Evolutionary conservation across 1,140 invertebrate species (phyloP).

Genomic region (Micrasema minimum): DNA sequence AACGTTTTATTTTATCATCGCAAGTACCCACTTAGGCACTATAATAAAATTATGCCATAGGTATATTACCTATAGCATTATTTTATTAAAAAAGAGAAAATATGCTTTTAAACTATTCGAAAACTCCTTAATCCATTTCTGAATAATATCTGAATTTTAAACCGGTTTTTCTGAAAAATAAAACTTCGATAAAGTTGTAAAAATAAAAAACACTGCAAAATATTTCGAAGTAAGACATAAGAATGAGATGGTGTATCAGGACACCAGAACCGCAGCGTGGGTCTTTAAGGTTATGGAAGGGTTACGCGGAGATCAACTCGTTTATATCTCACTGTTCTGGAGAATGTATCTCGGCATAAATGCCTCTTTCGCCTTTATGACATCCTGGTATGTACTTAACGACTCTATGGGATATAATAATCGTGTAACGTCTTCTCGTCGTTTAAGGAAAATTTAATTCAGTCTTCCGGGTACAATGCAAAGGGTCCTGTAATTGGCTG

Average conservation of each 20-base stretch:
- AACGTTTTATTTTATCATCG: too few relatives aligned
- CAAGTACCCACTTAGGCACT: too few relatives aligned
- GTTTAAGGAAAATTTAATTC: constrained; percentile 48
- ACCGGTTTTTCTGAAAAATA: too few relatives aligned
- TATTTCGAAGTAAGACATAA: constrained; percentile 27
- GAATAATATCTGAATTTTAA: too few relatives aligned
- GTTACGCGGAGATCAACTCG: constrained; percentile 45
- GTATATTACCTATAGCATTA: too few relatives aligned
- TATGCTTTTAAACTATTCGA: too few relatives aligned
- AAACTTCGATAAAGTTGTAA: too few relatives aligned
- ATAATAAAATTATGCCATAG: too few relatives aligned
- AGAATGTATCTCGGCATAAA: constrained; percentile 39
- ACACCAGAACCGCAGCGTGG: constrained; percentile 36
- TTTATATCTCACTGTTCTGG: constrained; percentile 41
- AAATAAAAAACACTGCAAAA: background rate
- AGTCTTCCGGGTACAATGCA: constrained; percentile 35
- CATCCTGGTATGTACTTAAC: constrained; percentile 43
- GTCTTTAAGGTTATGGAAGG: constrained; percentile 37
- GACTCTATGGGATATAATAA: constrained; percentile 44
- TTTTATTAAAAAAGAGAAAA: too few relatives aligned
- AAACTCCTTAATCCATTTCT: too few relatives aligned
- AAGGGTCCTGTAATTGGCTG: constrained; percentile 2
- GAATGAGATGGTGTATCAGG: constrained; percentile 38
- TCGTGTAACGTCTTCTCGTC: constrained; percentile 42
- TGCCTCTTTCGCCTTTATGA: constrained; percentile 44